Evolutionary conservation across 2,113 vertebrate species (phyloP), one percentile per base, ranked within the genome.

Genomic region (Coryphaenoides rupestris): DNA sequence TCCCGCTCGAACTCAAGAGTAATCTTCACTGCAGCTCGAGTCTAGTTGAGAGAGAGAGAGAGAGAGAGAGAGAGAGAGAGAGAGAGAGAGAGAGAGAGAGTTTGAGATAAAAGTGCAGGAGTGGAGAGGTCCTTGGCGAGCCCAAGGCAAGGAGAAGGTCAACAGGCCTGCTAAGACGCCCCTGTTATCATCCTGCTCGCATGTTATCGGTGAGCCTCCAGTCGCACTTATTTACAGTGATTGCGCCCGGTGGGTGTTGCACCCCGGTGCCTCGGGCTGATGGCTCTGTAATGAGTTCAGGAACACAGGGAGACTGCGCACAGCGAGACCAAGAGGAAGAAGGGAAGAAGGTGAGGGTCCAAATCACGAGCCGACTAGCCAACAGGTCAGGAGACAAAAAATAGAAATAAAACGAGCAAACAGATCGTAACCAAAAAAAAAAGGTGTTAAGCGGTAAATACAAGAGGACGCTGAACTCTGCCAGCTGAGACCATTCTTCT

Each of bases 261-360:
- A 91, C 92, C 91, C 91, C 84, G 91, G 89, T 73, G 76, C 92
- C 78, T 76, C 86, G 85, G 88, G 90, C 82, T 88, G 81, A 94
- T 92, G 94, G 91, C 85, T 92, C 91, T 92, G 88, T 93, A 96
- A 95, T 93, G 90, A 95, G 90, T 94, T 95, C 93, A 89, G 80
- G 72, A 89, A 83, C 82, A 89, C 79, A 62, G 76, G 66, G 82
- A 90, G 73, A 69, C 80, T 66, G 6, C 75, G 33, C 10, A 40
- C n/a, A n/a, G n/a, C n/a, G n/a, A n/a, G n/a, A 72, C 63, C 75
- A 89, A 81, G 84, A n/a, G n/a, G 65, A 73, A 66, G 72, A 69
- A 82, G 55, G 73, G 77, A 79, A 86, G 87, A 71, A 80, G 80
- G 80, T 65, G 65, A 82, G 73, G 71, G 69, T 68, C 87, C 75